A percentile compares a stretch with the other conserved stretches of the same genome.
Evolutionary conservation across 23 tunicate species (phyloP).

Genomic region (Styela clava): DNA sequence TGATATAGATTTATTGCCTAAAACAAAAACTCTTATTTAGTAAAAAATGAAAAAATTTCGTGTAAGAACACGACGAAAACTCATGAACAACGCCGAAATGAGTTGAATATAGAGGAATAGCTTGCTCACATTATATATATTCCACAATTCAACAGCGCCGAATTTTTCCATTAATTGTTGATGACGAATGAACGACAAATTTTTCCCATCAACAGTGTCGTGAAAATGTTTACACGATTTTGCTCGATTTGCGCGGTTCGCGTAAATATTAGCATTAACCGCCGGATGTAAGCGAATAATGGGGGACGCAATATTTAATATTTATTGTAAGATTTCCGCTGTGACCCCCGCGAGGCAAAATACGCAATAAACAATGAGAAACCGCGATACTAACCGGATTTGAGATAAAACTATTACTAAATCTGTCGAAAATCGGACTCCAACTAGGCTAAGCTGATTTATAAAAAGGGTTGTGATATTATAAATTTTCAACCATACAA

Average conservation of each 20-base stretch:
- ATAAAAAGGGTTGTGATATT: too few relatives aligned
- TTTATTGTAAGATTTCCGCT: slow-evolving; percentile 17
- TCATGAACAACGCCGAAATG: too few relatives aligned
- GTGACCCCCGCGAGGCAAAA: slow-evolving; percentile 19
- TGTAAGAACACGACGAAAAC: too few relatives aligned
- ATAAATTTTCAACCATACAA: too few relatives aligned
- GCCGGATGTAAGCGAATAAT: slow-evolving; percentile 10
- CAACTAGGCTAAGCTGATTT: neutral
- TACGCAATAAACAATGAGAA: neutral
- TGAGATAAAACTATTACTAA: neutral
- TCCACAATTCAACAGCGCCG: neutral
- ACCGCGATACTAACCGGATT: neutral
- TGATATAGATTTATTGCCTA: too few relatives aligned
- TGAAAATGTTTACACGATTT: neutral
- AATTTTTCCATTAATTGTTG: too few relatives aligned
- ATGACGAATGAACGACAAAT: neutral
- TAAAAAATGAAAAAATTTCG: too few relatives aligned
- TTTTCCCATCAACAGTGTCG: neutral
- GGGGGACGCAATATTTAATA: neutral
- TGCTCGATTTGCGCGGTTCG: neutral
- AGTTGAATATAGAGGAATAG: too few relatives aligned
- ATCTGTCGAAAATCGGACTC: neutral
- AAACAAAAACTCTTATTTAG: too few relatives aligned
- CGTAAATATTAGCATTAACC: slow-evolving; percentile 7
- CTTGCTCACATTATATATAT: too few relatives aligned